These are phyloP conservation scores for Microcebus tavaratra DNA, from an alignment of 2,113 vertebrate species.

Conservation along the genomic window DNA sequence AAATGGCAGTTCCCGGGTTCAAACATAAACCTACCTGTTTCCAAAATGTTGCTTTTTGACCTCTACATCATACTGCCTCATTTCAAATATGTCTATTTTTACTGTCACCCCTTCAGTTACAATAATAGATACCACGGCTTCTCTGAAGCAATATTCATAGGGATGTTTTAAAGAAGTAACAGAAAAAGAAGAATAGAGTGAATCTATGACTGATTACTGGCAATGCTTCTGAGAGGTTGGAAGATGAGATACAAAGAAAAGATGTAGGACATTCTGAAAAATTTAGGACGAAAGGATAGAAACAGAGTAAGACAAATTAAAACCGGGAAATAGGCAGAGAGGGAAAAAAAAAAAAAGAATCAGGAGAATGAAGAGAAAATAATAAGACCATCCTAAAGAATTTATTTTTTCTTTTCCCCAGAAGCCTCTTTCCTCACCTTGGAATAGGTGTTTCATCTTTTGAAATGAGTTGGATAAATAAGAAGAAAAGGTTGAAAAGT, in stretches of 20 bases:
- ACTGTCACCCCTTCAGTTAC: not conserved
- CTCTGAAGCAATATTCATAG: not conserved
- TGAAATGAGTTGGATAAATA: slow-evolving; percentile 78
- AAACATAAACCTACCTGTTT: not conserved
- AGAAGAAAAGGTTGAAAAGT: slow-evolving; percentile 79
- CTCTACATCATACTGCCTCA: not conserved
- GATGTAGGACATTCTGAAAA: slow-evolving; percentile 24
- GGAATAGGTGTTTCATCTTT: slow-evolving; percentile 77
- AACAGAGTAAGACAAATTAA: slow-evolving; percentile 64
- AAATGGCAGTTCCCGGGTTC: not conserved
- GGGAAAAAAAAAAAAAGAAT: not conserved
- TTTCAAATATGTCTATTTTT: slow-evolving; percentile 10
- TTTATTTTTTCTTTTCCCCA: slow-evolving; percentile 55
- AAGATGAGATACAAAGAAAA: slow-evolving; percentile 30
- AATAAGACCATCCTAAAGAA: slow-evolving; percentile 61
- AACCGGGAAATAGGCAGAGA: slow-evolving; percentile 7
- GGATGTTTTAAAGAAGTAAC: not conserved
- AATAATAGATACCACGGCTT: not conserved
- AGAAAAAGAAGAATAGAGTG: not conserved
- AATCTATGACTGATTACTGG: slow-evolving; percentile 3
- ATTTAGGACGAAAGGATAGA: not conserved
- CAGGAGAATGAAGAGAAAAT: slow-evolving; percentile 31
- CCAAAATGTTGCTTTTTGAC: not conserved
- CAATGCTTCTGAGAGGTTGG: not conserved
- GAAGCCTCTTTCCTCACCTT: slow-evolving; percentile 72